These are phyloP conservation scores for Poecilia velifera DNA, from an alignment of 2,797 vertebrate species.

Conservation along the genomic window DNA sequence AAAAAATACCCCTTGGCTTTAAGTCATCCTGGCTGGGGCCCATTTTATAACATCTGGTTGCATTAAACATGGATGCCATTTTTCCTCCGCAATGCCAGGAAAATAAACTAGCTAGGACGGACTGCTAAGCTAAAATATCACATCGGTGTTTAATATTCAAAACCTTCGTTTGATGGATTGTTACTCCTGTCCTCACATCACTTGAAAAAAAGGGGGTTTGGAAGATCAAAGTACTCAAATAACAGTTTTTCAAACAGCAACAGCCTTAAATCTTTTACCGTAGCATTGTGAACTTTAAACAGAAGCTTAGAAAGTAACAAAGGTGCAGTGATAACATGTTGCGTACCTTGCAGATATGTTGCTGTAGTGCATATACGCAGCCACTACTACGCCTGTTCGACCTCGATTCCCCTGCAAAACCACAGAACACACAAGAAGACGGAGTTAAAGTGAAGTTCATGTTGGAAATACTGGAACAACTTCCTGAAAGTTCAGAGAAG, in stretches of 20 bases:
- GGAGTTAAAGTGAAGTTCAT: background rate
- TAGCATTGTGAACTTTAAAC: background rate
- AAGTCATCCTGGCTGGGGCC: constrained; percentile 33
- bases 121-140: constrained; percentile 59
- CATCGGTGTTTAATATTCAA: constrained; percentile 50
- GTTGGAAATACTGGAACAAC: background rate
- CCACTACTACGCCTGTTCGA: constrained; percentile 91
- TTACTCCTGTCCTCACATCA: constrained; percentile 38
- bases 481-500: background rate
- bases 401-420: constrained; percentile 88
- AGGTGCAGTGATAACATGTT: background rate
- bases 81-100: constrained; percentile 36
- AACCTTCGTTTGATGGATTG: constrained; percentile 28
- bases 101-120: constrained; percentile 42
- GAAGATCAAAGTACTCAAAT: constrained; percentile 77
- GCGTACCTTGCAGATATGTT: constrained; percentile 94
- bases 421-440: constrained; percentile 18
- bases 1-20: constrained; percentile 19
- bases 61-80: constrained; percentile 51
- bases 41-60: constrained; percentile 61
- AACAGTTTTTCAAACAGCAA: constrained; percentile 18
- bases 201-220: constrained; percentile 3
- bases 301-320: background rate
- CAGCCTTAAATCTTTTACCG: background rate
- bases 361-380: constrained; percentile 97